A percentile compares a stretch with the other conserved stretches of the same genome.
Conservation (phyloP, 2,888 invertebrate genomes). For the Phragmatobia fuliginosa region DNA sequence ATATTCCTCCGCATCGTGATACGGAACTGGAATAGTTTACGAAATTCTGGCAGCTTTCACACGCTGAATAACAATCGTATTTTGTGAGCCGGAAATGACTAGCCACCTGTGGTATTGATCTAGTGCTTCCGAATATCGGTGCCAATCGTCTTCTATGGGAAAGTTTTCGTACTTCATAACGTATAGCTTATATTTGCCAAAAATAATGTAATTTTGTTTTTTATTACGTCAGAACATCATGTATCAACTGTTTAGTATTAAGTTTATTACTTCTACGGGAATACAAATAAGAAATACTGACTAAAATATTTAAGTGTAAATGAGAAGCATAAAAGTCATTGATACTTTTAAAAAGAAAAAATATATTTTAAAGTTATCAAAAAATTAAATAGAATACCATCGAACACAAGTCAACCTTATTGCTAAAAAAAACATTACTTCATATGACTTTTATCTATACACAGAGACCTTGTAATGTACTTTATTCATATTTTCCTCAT, state of each 20-base stretch:
- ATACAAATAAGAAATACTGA: too few species aligned
- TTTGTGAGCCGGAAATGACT: background rate
- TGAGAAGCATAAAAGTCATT: too few species aligned
- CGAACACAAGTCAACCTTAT: background rate
- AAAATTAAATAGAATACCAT: too few species aligned
- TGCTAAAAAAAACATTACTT: background rate
- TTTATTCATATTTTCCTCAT: slow-evolving; percentile 43
- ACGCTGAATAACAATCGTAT: background rate
- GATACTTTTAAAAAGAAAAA: too few species aligned
- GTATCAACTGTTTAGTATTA: too few species aligned
- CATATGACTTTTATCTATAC: background rate
- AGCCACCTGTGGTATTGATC: slow-evolving; percentile 4
- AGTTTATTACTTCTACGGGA: too few species aligned
- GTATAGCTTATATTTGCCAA: too few species aligned
- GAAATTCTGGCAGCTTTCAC: background rate
- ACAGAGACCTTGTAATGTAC: background rate
- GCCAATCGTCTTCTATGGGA: background rate
- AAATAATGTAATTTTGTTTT: too few species aligned
- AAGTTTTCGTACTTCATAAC: too few species aligned
- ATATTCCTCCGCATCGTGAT: background rate
- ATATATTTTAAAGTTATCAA: too few species aligned
- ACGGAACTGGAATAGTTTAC: background rate
- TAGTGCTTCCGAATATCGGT: background rate
- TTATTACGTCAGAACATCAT: too few species aligned
- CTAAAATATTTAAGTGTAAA: too few species aligned